These are phyloP conservation scores for Heloderma charlesbogerti DNA, from an alignment of 2,113 vertebrate genomes.

Conservation along the genomic window DNA sequence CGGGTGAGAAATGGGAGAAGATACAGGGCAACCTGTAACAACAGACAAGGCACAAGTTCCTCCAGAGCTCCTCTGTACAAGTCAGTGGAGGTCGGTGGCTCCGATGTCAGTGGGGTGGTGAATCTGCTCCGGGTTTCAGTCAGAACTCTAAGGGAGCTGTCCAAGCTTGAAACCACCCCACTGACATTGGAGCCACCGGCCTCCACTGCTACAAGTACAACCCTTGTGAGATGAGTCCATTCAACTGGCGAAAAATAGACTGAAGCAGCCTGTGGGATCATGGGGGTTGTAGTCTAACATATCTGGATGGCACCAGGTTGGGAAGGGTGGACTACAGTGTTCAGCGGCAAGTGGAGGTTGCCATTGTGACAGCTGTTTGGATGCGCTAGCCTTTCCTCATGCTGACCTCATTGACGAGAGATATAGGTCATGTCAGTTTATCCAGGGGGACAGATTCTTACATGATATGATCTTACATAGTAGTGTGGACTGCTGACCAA, in stretches of 20 bases:
- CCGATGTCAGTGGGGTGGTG: no score
- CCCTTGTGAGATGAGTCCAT: no score
- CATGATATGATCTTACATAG: not conserved
- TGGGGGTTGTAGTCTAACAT: no score
- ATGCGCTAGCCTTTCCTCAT: not conserved
- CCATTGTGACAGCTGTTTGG: not conserved
- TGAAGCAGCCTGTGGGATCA: no score
- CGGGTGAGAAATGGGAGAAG: not conserved
- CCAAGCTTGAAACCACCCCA: no score
- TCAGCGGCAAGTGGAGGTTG: not conserved
- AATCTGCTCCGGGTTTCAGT: no score
- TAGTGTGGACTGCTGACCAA: not conserved
- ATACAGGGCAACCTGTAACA: not conserved
- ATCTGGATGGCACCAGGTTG: no score
- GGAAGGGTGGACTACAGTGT: not conserved
- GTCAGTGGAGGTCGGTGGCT: no score
- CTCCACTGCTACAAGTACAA: no score
- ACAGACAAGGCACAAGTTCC: not conserved
- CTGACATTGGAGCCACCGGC: no score
- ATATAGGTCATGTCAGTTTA: not conserved
- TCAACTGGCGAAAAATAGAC: no score
- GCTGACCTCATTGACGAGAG: not conserved
- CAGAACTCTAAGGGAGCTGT: no score
- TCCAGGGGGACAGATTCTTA: not conserved
- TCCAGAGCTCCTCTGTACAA: not conserved